A percentile compares a stretch with the other conserved stretches of the same genome.
Evolutionary conservation across 23 tunicate genomes (phyloP).

Genomic region (Diplosoma virens): DNA sequence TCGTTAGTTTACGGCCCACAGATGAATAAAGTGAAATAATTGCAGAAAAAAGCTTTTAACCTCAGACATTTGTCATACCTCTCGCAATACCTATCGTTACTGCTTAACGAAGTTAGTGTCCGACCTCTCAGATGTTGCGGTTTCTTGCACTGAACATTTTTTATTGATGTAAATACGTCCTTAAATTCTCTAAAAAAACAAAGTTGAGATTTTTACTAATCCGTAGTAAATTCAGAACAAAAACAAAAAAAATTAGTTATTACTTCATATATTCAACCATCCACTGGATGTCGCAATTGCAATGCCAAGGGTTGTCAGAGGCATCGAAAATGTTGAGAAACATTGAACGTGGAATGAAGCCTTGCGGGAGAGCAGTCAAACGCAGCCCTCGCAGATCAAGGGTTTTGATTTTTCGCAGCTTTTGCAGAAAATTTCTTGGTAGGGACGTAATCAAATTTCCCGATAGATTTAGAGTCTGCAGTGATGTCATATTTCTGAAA

Average conservation of each 20-base stretch:
- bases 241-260: background rate
- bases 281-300: conserved; percentile 70
- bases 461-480: conserved; percentile 66
- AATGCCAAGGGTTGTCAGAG: conserved; percentile 62
- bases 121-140: no score
- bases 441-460: conserved; percentile 41
- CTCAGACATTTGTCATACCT: no score
- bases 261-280: conserved; percentile 58
- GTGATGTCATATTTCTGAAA: conserved; percentile 58
- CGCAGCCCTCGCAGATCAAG: conserved; percentile 45
- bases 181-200: no score
- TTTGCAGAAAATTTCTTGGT: conserved; percentile 39
- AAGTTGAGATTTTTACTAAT: no score
- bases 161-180: no score
- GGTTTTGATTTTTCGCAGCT: conserved; percentile 22
- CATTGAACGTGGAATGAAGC: conserved; percentile 59
- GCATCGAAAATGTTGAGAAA: conserved; percentile 49
- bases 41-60: no score
- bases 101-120: no score
- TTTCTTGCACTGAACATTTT: no score
- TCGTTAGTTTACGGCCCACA: no score
- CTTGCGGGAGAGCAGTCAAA: conserved; percentile 38
- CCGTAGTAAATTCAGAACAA: no score
- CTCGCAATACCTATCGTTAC: no score
- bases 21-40: no score